A percentile compares a stretch with the other conserved stretches of the same genome.
Conservation (phyloP, 53 echinoderm and acorn worm species). For the Arbacia lixula region DNA sequence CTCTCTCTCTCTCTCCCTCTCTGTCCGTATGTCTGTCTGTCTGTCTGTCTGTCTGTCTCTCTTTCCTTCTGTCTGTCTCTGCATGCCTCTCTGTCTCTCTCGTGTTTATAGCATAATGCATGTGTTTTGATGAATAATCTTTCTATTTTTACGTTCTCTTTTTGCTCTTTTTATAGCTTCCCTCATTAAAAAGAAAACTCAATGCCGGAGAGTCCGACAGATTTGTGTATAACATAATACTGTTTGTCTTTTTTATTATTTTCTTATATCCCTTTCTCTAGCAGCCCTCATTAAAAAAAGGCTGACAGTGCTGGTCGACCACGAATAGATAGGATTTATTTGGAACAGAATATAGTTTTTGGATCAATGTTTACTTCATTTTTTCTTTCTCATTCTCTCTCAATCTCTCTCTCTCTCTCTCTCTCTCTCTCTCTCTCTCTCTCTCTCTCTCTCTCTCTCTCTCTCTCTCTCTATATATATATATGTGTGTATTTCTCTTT, state of each 20-base stretch:
- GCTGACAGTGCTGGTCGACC: too few relatives aligned
- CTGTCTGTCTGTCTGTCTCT: background rate
- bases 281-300: background rate
- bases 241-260: background rate
- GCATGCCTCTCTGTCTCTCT: background rate
- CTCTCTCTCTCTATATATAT: too few relatives aligned
- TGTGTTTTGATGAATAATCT: too few relatives aligned
- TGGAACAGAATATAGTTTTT: too few relatives aligned
- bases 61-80: background rate
- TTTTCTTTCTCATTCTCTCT: background rate
- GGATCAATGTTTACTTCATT: background rate
- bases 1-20: background rate
- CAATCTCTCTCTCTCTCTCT: background rate
- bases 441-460: too few relatives aligned
- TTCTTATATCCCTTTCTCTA: background rate
- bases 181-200: too few relatives aligned
- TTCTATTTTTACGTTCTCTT: background rate
- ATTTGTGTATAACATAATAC: too few relatives aligned
- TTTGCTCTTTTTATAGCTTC: background rate
- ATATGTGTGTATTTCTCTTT: background rate
- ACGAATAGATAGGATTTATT: too few relatives aligned
- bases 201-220: too few relatives aligned
- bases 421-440: background rate
- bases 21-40: background rate
- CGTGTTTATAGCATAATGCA: background rate